These are phyloP conservation scores for Lochmaea capreae DNA, from an alignment of 2,888 invertebrate genomes.

Conservation along the genomic window DNA sequence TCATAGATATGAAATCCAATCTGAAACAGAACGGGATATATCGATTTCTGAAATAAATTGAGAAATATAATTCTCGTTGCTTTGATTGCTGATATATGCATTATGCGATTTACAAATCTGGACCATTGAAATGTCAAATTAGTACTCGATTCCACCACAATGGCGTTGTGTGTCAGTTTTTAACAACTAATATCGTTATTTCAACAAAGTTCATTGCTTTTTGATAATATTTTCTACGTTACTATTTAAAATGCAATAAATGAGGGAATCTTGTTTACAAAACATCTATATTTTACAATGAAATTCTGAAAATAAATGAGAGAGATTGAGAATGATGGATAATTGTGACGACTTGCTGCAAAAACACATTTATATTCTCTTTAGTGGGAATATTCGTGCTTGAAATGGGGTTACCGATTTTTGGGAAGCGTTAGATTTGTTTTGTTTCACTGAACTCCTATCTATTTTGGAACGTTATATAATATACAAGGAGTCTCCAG, in stretches of 20 bases:
- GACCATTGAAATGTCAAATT: no score
- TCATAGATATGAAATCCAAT: slow-evolving; percentile 33
- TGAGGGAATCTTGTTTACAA: no score
- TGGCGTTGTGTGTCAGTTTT: no score
- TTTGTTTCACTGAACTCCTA: not conserved
- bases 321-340: not conserved
- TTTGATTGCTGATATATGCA: not conserved
- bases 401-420: not conserved
- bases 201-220: no score
- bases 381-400: not conserved
- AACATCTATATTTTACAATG: not conserved
- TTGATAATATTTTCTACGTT: no score
- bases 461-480: not conserved
- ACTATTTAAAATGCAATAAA: no score
- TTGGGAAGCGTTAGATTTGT: not conserved
- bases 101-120: not conserved
- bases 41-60: slow-evolving; percentile 21
- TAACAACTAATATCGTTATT: no score
- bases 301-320: not conserved
- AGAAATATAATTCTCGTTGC: not conserved
- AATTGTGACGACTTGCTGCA: not conserved
- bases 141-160: no score
- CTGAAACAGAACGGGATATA: slow-evolving; percentile 9
- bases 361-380: slow-evolving; percentile 3
- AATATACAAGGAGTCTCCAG: no score